A percentile compares a stretch with the other conserved stretches of the same genome.
Conservation (phyloP, 64 coral and sea anemone genomes). For the Stichodactyla helianthus region DNA sequence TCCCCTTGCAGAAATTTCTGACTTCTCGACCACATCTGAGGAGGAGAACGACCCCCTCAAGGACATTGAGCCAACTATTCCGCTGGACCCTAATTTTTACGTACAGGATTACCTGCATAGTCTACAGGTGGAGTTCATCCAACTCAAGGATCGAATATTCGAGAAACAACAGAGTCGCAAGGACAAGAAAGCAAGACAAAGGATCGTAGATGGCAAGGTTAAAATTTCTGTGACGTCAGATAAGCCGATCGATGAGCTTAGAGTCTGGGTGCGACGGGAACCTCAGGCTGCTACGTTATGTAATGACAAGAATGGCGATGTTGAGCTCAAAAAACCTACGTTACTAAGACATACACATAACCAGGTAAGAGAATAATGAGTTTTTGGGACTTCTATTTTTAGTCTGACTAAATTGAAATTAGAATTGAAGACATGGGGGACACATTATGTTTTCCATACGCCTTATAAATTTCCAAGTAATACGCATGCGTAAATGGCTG, state of each 20-base stretch:
- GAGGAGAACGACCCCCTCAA: slow-evolving; percentile 1
- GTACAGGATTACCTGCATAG: neutral
- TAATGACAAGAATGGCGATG: slow-evolving; percentile 67
- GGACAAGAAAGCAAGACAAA: slow-evolving; percentile 73
- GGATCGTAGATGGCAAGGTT: slow-evolving; percentile 83
- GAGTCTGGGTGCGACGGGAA: slow-evolving; percentile 62
- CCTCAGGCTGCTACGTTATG: slow-evolving; percentile 51
- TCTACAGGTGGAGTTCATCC: neutral
- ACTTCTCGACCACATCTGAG: slow-evolving; percentile 5
- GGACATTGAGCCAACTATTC: slow-evolving; percentile 11
- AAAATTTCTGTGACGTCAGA: slow-evolving; percentile 33
- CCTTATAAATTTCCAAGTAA: too few relatives aligned
- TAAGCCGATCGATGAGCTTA: slow-evolving; percentile 22
- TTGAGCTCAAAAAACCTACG: slow-evolving; percentile 28
- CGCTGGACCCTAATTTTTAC: neutral
- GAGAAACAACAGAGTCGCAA: slow-evolving; percentile 90
- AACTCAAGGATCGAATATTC: slow-evolving; percentile 39
- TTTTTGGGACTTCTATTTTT: too few relatives aligned
- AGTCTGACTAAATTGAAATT: too few relatives aligned
- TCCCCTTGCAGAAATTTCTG: neutral
- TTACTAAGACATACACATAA: slow-evolving; percentile 16
- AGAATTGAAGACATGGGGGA: too few relatives aligned
- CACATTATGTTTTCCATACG: too few relatives aligned
- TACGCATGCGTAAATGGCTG: too few relatives aligned
- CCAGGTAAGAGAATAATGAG: slow-evolving; percentile 14